Conservation (phyloP, 2,888 invertebrate genomes). For the Epinotia demarniana region DNA sequence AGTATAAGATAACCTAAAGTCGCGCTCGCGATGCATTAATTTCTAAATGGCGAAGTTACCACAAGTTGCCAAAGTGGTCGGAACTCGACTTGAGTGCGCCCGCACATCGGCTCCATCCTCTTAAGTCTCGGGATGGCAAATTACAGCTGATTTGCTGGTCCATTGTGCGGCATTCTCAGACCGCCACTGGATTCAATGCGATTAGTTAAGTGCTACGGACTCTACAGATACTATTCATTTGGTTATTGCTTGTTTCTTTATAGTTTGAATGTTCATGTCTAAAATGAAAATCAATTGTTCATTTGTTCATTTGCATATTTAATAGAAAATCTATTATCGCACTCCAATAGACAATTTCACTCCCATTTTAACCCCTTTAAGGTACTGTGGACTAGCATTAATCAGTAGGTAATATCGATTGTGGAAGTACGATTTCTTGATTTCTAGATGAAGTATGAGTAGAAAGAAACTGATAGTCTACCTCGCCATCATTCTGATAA, state of each 20-base stretch:
- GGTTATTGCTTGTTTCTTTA: not conserved
- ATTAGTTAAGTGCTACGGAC: not conserved
- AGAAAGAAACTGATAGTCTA: no score
- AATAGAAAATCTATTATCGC: not conserved
- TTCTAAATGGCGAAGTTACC: no score
- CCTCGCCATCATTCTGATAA: no score
- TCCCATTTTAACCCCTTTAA: no score
- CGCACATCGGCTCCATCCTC: not conserved
- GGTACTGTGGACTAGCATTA: no score
- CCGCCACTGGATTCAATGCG: not conserved
- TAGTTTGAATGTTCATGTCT: not conserved
- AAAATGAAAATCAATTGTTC: not conserved
- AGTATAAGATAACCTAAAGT: no score
- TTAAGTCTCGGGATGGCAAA: conserved; percentile 27
- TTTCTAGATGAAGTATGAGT: no score
- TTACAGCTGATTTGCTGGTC: conserved; percentile 33
- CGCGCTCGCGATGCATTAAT: no score
- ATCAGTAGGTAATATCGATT: no score
- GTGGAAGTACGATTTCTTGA: no score
- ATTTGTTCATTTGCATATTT: not conserved
- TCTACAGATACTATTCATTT: not conserved
- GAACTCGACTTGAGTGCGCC: not conserved
- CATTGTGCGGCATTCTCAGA: conserved; percentile 25
- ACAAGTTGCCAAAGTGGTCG: not conserved
- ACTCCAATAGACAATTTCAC: no score